These are phyloP conservation scores for Drosophila nigritarsus DNA, from an alignment of 2,888 invertebrate genomes.

Conservation along the genomic window DNA sequence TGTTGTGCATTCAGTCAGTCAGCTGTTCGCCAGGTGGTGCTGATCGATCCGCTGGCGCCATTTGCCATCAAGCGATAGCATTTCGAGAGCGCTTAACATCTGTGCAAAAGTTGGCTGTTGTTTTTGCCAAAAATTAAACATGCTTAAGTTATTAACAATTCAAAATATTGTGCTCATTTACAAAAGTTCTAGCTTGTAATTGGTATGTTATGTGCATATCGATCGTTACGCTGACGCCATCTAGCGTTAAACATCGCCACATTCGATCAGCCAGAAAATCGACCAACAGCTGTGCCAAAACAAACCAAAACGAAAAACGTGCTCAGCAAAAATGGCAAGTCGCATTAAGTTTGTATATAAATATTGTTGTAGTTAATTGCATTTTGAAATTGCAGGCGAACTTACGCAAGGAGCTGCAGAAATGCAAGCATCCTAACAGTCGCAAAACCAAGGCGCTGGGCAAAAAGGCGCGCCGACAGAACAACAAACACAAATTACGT, in stretches of 20 bases:
- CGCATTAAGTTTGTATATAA: neutral
- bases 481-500: slow-evolving; percentile 83
- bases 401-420: slow-evolving; percentile 86
- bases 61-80: neutral
- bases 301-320: slow-evolving; percentile 46
- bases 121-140: neutral
- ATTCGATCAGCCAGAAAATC: neutral
- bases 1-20: slow-evolving; percentile 49
- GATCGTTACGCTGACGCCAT: slow-evolving; percentile 17
- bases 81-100: neutral
- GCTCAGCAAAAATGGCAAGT: slow-evolving; percentile 48
- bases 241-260: neutral
- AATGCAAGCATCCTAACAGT: slow-evolving; percentile 93
- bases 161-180: neutral
- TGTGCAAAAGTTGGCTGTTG: neutral
- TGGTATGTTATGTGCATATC: neutral
- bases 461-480: slow-evolving; percentile 88
- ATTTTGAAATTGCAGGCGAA: slow-evolving; percentile 82
- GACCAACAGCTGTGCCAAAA: slow-evolving; percentile 31
- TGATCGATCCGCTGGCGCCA: slow-evolving; percentile 43
- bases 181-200: no score
- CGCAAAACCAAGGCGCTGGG: slow-evolving; percentile 91
- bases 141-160: neutral
- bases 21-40: slow-evolving; percentile 53
- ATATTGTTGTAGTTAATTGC: neutral